phyloP scores from a whole-genome alignment of 1,140 invertebrate genomes.

The Cecropterus lyciades region DNA sequence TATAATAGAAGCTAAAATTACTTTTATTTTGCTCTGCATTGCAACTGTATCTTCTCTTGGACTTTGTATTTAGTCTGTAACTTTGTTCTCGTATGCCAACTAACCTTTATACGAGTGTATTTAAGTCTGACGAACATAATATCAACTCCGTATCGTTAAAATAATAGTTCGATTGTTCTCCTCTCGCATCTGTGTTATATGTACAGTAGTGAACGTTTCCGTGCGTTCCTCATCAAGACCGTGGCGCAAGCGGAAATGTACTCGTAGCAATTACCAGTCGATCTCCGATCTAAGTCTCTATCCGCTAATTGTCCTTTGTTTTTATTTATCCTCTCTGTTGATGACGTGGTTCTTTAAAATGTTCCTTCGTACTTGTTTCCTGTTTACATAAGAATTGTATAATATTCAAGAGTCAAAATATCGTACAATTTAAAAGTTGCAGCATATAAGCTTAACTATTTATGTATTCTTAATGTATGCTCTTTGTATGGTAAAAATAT shows the following conservation, averaged over 20 bases:
- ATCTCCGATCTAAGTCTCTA: slow-evolving; percentile 29
- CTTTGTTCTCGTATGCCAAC: too few relatives aligned
- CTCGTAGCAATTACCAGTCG: slow-evolving; percentile 22
- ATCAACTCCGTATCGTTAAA: neutral
- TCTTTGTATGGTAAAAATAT: slow-evolving; percentile 4
- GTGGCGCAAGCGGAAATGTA: slow-evolving; percentile 33
- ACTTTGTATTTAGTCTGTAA: too few relatives aligned
- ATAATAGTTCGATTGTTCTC: slow-evolving; percentile 9
- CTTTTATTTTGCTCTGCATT: too few relatives aligned
- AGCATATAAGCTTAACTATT: neutral
- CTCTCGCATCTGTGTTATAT: neutral
- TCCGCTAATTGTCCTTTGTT: slow-evolving; percentile 34
- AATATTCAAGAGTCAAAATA: too few relatives aligned
- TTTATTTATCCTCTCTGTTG: slow-evolving; percentile 17
- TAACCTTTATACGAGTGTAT: too few relatives aligned
- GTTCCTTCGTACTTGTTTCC: too few relatives aligned
- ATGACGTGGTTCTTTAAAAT: neutral
- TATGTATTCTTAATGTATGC: neutral
- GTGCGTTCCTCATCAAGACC: slow-evolving; percentile 18
- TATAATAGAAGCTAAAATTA: too few relatives aligned
- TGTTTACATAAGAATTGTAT: too few relatives aligned
- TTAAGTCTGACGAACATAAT: too few relatives aligned
- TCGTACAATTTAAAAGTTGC: too few relatives aligned
- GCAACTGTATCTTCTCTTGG: too few relatives aligned
- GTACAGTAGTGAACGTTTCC: slow-evolving; percentile 13